Conservation (phyloP, 92 coral and sea anemone genomes). For the Phymanthus crucifer region DNA sequence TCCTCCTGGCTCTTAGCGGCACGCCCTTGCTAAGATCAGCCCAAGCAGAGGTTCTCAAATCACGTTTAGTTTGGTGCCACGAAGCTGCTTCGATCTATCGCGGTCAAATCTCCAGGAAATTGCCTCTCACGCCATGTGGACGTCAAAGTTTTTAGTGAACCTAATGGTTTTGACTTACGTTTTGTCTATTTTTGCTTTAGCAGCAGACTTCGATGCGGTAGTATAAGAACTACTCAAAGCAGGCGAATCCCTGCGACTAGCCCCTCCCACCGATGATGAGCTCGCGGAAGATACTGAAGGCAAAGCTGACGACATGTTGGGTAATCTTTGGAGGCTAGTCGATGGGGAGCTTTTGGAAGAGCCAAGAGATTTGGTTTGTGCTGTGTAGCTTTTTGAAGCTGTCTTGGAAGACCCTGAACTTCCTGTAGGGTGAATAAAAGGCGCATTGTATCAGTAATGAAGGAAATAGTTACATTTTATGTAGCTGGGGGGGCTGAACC, state of each 20-base stretch:
- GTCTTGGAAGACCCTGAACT: slow-evolving; percentile 18
- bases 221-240: background rate
- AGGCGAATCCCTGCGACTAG: background rate
- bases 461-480: background rate
- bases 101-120: no score
- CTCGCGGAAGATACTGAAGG: slow-evolving; percentile 51
- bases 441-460: background rate
- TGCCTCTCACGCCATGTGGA: background rate
- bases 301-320: slow-evolving; percentile 67
- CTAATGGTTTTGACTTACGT: slow-evolving; percentile 24
- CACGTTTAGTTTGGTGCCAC: no score
- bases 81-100: no score
- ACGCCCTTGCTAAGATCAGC: no score
- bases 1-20: no score
- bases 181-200: slow-evolving; percentile 51
- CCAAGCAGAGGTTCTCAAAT: no score
- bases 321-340: slow-evolving; percentile 77
- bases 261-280: slow-evolving; percentile 13
- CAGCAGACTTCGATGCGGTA: slow-evolving; percentile 19
- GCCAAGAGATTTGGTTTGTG: slow-evolving; percentile 14
- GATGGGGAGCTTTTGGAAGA: slow-evolving; percentile 69
- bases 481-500: no score
- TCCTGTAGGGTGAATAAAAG: background rate
- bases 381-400: background rate
- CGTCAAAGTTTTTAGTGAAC: background rate